Base-by-base conservation (phyloP, 2,113 vertebrate species). In the Pogona vitticeps region DNA sequence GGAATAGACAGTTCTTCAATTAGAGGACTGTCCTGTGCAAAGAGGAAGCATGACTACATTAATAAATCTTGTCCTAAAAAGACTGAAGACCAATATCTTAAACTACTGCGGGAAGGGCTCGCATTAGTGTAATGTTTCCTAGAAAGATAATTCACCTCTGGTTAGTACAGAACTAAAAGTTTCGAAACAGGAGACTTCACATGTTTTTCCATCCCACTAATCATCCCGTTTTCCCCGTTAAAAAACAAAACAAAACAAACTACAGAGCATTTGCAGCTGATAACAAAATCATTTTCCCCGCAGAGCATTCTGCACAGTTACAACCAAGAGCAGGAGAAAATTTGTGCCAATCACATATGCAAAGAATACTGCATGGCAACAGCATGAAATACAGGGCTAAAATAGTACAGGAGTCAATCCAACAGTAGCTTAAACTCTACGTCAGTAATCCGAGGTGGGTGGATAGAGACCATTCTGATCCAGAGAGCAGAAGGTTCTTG, bases 351-450 rank as follows among this genome's bases (percentile, higher is more conserved):
- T 76, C 59, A 52, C 14, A 77, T 56, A 52, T 68, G 28, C 61
- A 33, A 85, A 67, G 13, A 67, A 85, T 76, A 46, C 28, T 77
- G 75, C 73, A 67, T 75, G 31, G 83, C 72, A 84, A 76, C 83
- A 77, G 31, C 73, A 52, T 21, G 26, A 61, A 33, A 33, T 38
- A 28, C 12, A 10, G 40, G 23, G 40, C 61, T 77, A 77, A 77
- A 85, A 85, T 77, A 77, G 61, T 85, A 67, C 42, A 67, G 40
- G 61, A 67, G 10, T 77, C 73, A 67, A 33, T 76, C 10, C 83
- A 36, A 26, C 40, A 52, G 26, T 40, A 75, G 73, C 52, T 77
- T 42, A 46, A 20, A 76, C 20, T n/a, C 46, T 67, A 21, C 33
- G 58, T 31, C 1, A 38, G 18, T 58, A 71, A 71, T 18, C 21